phyloP scores from a whole-genome alignment of 2,113 vertebrate species.

The Onychorhynchus coronatus region DNA sequence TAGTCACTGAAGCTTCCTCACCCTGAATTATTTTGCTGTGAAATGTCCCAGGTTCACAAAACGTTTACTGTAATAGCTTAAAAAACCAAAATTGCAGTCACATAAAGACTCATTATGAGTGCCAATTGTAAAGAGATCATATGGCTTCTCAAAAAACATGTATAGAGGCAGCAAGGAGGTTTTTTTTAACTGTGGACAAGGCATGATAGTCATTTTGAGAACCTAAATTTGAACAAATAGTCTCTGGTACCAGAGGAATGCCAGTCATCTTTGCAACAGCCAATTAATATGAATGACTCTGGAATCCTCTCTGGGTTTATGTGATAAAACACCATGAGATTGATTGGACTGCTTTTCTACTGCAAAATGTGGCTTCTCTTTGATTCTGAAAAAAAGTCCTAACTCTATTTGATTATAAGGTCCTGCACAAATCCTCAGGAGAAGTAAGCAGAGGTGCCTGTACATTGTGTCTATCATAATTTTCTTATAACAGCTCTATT shows the following conservation, averaged over 20 bases:
- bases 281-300: slow-evolving; percentile 53
- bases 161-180: background rate
- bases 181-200: background rate
- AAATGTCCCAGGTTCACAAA: background rate
- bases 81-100: background rate
- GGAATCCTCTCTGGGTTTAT: slow-evolving; percentile 55
- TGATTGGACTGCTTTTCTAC: slow-evolving; percentile 33
- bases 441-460: slow-evolving; percentile 55
- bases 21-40: background rate
- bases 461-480: slow-evolving; percentile 20
- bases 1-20: background rate
- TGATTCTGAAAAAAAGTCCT: slow-evolving; percentile 54
- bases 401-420: slow-evolving; percentile 37
- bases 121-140: background rate
- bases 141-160: background rate
- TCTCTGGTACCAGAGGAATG: background rate
- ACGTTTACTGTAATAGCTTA: background rate
- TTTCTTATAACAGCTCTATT: slow-evolving; percentile 45
- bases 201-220: background rate
- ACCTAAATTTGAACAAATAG: background rate
- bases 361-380: slow-evolving; percentile 32
- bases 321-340: slow-evolving; percentile 40
- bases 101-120: background rate
- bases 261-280: background rate
- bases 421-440: slow-evolving; percentile 43